A percentile compares a stretch with the other conserved stretches of the same genome.
These are phyloP conservation scores for Metopia argyrocephala DNA, from an alignment of 2,888 invertebrate species.

Conservation along the genomic window DNA sequence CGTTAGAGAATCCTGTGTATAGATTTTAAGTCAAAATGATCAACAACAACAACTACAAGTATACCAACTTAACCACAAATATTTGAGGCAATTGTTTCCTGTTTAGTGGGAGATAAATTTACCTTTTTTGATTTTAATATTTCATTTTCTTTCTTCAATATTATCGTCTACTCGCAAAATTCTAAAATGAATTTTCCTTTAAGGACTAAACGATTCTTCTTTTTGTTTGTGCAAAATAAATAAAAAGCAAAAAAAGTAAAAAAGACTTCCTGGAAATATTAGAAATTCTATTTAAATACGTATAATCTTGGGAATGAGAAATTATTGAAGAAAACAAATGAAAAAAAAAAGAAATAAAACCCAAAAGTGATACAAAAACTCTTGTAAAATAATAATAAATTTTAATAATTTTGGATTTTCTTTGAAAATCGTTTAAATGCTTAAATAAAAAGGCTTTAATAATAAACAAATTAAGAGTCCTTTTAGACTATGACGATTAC, in stretches of 20 bases:
- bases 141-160: conserved; percentile 29
- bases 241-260: neutral
- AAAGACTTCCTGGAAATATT: conserved; percentile 3
- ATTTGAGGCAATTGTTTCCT: conserved; percentile 62
- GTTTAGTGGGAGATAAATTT: conserved; percentile 55
- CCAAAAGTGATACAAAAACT: no score
- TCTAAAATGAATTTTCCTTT: neutral
- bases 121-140: conserved; percentile 19
- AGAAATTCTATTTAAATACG: neutral
- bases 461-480: no score
- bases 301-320: neutral
- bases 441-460: no score
- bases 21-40: conserved; percentile 45
- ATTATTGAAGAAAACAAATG: neutral
- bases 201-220: conserved; percentile 6
- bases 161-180: neutral
- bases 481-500: no score
- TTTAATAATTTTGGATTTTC: no score
- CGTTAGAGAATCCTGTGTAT: conserved; percentile 20
- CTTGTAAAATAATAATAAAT: no score
- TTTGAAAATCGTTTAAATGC: no score
- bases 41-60: conserved; percentile 35
- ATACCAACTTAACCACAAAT: conserved; percentile 53
- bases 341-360: no score
- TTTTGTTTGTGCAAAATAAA: no score